Evolutionary conservation across 2,888 invertebrate genomes (phyloP), one percentile per base, ranked within the genome.

Genomic region (Aphodius sticticus): DNA sequence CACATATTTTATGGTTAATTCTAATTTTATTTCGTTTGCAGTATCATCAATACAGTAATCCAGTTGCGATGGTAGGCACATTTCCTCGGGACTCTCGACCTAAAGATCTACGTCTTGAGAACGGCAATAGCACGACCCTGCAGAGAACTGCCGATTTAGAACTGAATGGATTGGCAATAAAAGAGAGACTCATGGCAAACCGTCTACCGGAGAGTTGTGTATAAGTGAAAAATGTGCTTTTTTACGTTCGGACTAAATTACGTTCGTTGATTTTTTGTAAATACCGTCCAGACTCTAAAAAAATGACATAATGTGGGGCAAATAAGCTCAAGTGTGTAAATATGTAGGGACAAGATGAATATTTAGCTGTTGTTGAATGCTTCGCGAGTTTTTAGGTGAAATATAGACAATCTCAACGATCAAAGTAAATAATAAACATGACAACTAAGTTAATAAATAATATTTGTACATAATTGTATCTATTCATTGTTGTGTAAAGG

Each of bases 151-250:
- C 87, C 16, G 89, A 89, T 82, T 80, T 91, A 82, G 91, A 91
- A 85, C 93, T 95, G 86, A 96, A 96, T 90, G 96, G 96, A 79
- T 93, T 95, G 89, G 96, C 96, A 86, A 96, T 96, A 89, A 96
- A 96, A 89, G 95, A 96, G 89, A 93, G 96, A 87, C 92, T 96
- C 82, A 95, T 96, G 92, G 95, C 96, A 86, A 95, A 95, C 88
- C 93, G 96, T 87, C 93, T 96, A 87, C 96, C 96, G 72, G 96
- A 96, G 90, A 96, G 96, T 88, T 96, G 96, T 90, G 96, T 96
- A 86, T 96, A 95, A 93, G 86, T 84, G 71, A 69, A 78, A 16
- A 80, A 70, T 76, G 81, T 16, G 15, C 75, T 72, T 77, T n/a
- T 16, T 35, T 80, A 77, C 72, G 53, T 78, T 79, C 76, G 69